Base-by-base conservation (phyloP, 2,888 invertebrate genomes). In the Creontiades dilutus region DNA sequence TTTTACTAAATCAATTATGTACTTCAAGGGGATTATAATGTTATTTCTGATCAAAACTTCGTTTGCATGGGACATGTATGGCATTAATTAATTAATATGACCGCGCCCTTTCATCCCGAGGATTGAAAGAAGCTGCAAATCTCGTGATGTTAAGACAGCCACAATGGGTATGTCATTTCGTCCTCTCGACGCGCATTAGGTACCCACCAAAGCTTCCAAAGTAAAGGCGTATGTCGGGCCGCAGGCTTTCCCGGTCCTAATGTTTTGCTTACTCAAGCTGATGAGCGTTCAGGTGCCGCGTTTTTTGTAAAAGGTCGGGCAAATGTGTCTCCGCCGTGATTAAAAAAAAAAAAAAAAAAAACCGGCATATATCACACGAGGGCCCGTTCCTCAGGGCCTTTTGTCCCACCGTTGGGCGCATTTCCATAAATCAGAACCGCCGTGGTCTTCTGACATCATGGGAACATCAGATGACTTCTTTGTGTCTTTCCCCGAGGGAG, bases 381-480 rank as follows among this genome's bases (percentile, higher is more conserved):
- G 37, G 14, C 9, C n/a, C 28, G 28, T 28, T 16, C 37, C n/a
- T 78, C 46, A 16, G 37, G 78, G 28, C n/a, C 78, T 78, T 78
- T 78, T 78, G 78, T 78, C 78, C 78, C 78, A 61, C n/a, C 46
- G 78, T 46, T 78, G 78, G 78, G 78, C 78, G 37, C 85, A 85
- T 85, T 85, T 85, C 57, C 85, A 85, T 85, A 85, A 85, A 85
- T 85, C 85, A 85, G 85, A 16, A 23, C 85, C 55, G 37, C 23
- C 28, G 23, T 57, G 85, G 85, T 55, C 19, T 4, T 16, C 28
- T 57, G 85, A 57, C 85, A 85, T 85, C 85, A 85, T 85, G 85
- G 85, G 85, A 85, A 85, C 85, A 85, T 85, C 85, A 55, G 85
- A 85, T 85, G 85, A 57, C 85, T 85, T 57, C 85, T 85, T 85